Evolutionary conservation across 2,888 invertebrate genomes (phyloP).

Genomic region (Pimpla rufipes): DNA sequence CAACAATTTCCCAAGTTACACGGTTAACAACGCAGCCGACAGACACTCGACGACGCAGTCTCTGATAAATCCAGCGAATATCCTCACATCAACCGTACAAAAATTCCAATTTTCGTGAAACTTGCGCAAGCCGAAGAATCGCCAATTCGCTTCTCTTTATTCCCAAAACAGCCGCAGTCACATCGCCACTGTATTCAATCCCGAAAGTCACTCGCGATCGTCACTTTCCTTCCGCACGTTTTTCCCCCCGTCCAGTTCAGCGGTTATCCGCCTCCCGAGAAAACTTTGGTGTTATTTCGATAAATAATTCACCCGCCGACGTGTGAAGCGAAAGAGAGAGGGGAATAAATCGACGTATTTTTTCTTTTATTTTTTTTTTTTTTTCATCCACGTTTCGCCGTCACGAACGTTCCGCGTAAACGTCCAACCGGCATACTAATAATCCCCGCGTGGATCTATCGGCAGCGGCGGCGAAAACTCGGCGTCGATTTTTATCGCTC

Average conservation of each 20-base stretch:
- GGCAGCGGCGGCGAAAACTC: conserved; percentile 26
- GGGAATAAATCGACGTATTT: too few relatives aligned
- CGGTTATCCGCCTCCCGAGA: not conserved
- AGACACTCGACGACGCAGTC: too few relatives aligned
- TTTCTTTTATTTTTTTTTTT: too few relatives aligned
- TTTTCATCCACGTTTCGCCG: conserved; percentile 29
- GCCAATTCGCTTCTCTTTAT: too few relatives aligned
- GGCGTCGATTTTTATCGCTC: conserved; percentile 55
- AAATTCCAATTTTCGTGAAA: too few relatives aligned
- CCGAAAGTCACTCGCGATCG: too few relatives aligned
- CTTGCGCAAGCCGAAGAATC: too few relatives aligned
- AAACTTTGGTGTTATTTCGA: not conserved
- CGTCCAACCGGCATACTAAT: conserved; percentile 51
- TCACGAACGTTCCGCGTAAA: conserved; percentile 36
- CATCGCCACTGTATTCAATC: too few relatives aligned
- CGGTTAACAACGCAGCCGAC: too few relatives aligned
- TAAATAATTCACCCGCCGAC: not conserved
- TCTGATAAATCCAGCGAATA: too few relatives aligned
- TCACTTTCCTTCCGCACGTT: not conserved
- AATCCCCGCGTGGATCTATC: conserved; percentile 27
- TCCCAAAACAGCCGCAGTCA: too few relatives aligned
- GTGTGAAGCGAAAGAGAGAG: not conserved
- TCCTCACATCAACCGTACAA: too few relatives aligned
- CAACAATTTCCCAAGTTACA: not conserved
- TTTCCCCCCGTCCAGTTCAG: not conserved